Evolutionary conservation across 2,797 vertebrate species (phyloP), one percentile per base, ranked within the genome.

Genomic region (Hoplostethus mediterraneus): DNA sequence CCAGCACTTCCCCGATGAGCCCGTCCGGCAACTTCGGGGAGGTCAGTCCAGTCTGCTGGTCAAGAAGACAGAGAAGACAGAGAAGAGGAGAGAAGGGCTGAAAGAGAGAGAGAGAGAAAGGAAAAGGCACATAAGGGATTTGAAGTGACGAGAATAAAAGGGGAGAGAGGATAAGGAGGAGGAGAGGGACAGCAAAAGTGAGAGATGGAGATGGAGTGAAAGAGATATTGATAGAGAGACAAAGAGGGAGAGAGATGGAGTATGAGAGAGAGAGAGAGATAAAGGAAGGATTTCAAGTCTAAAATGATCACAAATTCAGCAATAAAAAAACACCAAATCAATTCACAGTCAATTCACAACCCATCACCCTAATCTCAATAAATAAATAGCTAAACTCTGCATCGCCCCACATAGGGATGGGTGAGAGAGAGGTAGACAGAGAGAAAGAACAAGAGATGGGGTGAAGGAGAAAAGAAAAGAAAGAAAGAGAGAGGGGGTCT

Each of bases 21-120:
- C 83, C 87, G 82, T 80, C 16, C 59, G 82, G 84, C 80, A 66
- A 72, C 76, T 66, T 81, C 12, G 1, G 64, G 45, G 77, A 75
- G 36, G 54, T 75, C 72, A 60, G 51, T 54, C 7, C 30, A 16
- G 66, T 52, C 36, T 58, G 57, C 44, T 61, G 67, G 78, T 69
- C 59, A 54, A 40, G 57, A 66, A 67, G 73, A 48, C n/a, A 60
- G 42, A 64, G 40, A 21, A 65, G 75, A 83, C 51, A 21, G 48
- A 51, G 28, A 28, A 44, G 17, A 12, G 10, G 16, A 25, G 40
- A 52, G 12, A 4, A 14, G 48, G 49, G 31, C 5, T 25, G 30
- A 2, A 28, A 36, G 58, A 59, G 52, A 71, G 58, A 59, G 52
- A 71, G 55, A 28, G 42, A 74, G 42, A 44, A 21, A 52, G 25